Evolutionary conservation across 2,888 invertebrate genomes (phyloP).

Genomic region (Exocentrus adspersus): DNA sequence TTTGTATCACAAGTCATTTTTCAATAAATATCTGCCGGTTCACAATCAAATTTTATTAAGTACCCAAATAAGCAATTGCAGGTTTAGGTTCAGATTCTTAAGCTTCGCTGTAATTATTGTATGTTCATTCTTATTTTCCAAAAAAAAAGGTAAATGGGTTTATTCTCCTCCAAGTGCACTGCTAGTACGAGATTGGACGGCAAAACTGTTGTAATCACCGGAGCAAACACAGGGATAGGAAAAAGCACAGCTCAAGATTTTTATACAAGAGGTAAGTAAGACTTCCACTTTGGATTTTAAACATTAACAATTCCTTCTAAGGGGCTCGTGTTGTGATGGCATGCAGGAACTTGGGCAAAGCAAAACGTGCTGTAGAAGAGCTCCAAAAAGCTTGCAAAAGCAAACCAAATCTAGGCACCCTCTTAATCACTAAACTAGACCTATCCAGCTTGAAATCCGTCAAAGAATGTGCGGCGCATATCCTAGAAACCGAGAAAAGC

Average conservation of each 20-base stretch:
- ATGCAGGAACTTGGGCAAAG: conserved; percentile 67
- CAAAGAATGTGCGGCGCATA: conserved; percentile 59
- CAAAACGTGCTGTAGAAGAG: conserved; percentile 66
- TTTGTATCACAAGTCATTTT: no score
- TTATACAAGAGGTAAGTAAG: conserved; percentile 60
- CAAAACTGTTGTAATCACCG: conserved; percentile 21
- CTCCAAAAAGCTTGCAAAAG: conserved; percentile 61
- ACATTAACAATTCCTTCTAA: conserved; percentile 29
- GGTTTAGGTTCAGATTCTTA: no score
- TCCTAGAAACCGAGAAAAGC: conserved; percentile 64
- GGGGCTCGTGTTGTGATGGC: conserved; percentile 70
- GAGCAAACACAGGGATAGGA: conserved; percentile 41
- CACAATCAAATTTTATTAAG: no score
- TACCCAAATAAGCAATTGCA: no score
- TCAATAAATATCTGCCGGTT: no score
- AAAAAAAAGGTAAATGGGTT: no score
- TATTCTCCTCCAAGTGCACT: not conserved
- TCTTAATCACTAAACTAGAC: conserved; percentile 65
- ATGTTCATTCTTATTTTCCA: no score
- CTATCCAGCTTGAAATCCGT: conserved; percentile 57
- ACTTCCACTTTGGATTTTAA: no score
- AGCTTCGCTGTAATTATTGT: no score
- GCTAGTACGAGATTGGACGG: not conserved
- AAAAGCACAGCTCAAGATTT: conserved; percentile 54
- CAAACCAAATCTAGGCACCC: conserved; percentile 57